Base-by-base conservation (phyloP, 2,888 invertebrate species). In the Notodonta ziczac region DNA sequence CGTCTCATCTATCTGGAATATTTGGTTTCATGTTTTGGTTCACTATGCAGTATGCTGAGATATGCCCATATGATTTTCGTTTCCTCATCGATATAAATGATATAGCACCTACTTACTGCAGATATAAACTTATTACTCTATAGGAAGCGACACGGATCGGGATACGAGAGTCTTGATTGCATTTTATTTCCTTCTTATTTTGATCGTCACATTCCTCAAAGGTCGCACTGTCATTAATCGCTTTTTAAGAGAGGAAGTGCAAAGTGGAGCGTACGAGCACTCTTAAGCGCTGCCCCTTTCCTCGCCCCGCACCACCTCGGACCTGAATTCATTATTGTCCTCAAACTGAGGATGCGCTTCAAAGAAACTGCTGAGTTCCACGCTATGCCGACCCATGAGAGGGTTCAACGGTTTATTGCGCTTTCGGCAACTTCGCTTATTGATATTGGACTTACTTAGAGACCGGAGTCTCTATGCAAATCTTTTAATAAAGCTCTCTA, bases 271-370 rank as follows among this genome's bases (percentile, higher is more conserved):
- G 87, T 88, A 86, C 83, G 82, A 88, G 89, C 78, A 87, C 83
- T 80, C 84, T 88, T 76, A 77, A 88, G 83, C 70, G 78, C 70
- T 69, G 67, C 66, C 74, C 65, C 35, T 71, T 60, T 65, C 61
- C 67, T 67, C 70, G 55, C 61, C 67, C 72, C 67, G 68, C 67
- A 68, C 72, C 84, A 76, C 79, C 76, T 77, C 82, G 78, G 70
- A 84, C 82, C 86, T 87, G 90, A 91, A 91, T 91, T 90, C 90
- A 91, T 91, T 90, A 90, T 90, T 90, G 89, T 90, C 88, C 85
- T 84, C 84, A 74, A 83, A 81, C 83, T 80, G 82, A 86, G 81
- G 87, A 87, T 86, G 89, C 85, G 87, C 86, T 85, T 90, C 89
- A 91, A 91, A 91, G 90, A 90, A 90, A 90, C 83, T 89, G 91